Evolutionary conservation across 2,888 invertebrate species (phyloP).

Genomic region (Meteorus colon): DNA sequence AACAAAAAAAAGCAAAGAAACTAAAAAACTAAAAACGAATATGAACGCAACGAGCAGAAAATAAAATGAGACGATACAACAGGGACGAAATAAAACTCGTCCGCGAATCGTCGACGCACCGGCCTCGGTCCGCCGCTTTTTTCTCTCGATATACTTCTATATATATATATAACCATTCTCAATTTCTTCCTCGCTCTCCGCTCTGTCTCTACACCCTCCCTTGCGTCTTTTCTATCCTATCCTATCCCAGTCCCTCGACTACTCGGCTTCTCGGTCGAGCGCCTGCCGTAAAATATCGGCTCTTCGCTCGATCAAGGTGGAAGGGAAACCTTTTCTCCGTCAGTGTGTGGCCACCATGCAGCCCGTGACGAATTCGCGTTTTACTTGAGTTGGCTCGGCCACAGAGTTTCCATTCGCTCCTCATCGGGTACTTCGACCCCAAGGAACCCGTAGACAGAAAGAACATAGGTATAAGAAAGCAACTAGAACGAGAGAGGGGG

Average conservation of each 20-base stretch:
- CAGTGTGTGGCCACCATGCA: constrained; percentile 52
- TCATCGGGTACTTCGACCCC: constrained; percentile 30
- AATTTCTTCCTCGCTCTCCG: constrained; percentile 1
- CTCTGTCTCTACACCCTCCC: constrained; percentile 27
- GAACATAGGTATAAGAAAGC: neutral
- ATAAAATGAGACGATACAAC: constrained; percentile 10
- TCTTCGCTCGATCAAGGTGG: constrained; percentile 33
- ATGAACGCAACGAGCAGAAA: constrained; percentile 12
- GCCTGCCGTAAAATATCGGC: constrained; percentile 53
- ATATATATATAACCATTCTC: constrained; percentile 14
- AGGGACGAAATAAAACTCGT: constrained; percentile 44
- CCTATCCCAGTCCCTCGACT: constrained; percentile 11
- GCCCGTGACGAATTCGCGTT: constrained; percentile 55
- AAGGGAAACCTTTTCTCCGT: constrained; percentile 46
- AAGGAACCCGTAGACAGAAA: constrained; percentile 25
- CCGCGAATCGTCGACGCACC: constrained; percentile 49
- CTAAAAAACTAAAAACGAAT: constrained; percentile 44
- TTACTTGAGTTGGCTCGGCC: constrained; percentile 49
- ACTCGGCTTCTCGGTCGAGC: constrained; percentile 52
- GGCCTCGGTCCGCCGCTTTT: constrained; percentile 30
- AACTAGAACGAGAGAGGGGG: neutral
- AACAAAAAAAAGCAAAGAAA: constrained; percentile 21
- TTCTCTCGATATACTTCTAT: neutral
- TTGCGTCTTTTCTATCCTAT: constrained; percentile 33
- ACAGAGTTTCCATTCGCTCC: constrained; percentile 47